These are phyloP conservation scores for Heliconius ethilla DNA, from an alignment of 2,888 invertebrate genomes.

Conservation along the genomic window DNA sequence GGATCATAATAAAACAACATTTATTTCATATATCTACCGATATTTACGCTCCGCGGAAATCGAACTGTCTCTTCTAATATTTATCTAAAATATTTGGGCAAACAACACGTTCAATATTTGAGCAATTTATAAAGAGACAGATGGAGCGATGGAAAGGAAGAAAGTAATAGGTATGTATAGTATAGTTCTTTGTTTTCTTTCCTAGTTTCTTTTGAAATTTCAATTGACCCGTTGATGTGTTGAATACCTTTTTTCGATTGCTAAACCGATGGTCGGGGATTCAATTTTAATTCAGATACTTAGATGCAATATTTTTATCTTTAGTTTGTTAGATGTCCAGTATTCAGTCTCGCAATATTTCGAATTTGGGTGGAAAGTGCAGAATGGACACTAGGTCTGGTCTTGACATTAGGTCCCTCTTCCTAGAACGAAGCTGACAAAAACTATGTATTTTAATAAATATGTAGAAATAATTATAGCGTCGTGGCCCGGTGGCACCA, in stretches of 20 bases:
- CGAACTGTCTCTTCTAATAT: background rate
- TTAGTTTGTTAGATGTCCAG: background rate
- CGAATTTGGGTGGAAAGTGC: too few relatives aligned
- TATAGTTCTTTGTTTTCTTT: background rate
- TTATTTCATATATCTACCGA: background rate
- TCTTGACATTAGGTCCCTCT: background rate
- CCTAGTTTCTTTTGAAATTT: background rate
- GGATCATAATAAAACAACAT: background rate
- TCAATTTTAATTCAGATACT: background rate
- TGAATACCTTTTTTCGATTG: background rate
- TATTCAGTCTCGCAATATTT: background rate
- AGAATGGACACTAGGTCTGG: background rate
- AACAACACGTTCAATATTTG: conserved; percentile 10
- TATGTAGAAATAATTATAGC: too few relatives aligned
- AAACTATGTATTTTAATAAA: too few relatives aligned
- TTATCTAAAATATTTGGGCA: background rate
- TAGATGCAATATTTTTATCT: background rate
- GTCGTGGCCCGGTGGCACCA: too few relatives aligned
- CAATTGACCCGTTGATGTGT: background rate
- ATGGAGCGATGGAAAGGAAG: background rate
- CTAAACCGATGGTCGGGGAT: background rate
- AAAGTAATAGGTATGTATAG: background rate
- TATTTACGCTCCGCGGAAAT: background rate
- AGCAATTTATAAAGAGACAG: conserved; percentile 2
- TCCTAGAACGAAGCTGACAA: too few relatives aligned